Evolutionary conservation across 2,888 invertebrate genomes (phyloP).

Genomic region (Coenonympha glycerion): DNA sequence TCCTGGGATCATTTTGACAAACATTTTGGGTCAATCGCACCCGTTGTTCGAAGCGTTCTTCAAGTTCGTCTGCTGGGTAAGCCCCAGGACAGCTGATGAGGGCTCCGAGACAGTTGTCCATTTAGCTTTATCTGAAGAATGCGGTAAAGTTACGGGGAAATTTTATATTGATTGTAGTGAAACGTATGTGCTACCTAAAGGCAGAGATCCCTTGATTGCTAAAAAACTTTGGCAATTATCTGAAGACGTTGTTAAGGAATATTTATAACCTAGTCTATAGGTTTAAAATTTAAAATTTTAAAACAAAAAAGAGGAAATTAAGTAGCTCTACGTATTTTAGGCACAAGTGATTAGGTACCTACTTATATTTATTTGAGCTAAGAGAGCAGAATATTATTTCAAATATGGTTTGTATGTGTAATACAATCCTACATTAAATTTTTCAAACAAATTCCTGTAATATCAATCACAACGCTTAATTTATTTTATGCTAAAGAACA

Average conservation of each 20-base stretch:
- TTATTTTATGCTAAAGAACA: too few species aligned
- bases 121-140: constrained; percentile 80
- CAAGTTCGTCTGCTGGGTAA: constrained; percentile 24
- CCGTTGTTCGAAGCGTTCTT: constrained; percentile 5
- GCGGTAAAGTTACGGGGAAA: constrained; percentile 79
- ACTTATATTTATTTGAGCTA: too few species aligned
- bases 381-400: too few species aligned
- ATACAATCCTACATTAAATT: too few species aligned
- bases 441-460: too few species aligned
- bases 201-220: constrained; percentile 6
- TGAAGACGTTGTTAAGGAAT: constrained; percentile 4
- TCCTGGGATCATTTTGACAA: constrained; percentile 85
- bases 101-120: constrained; percentile 84
- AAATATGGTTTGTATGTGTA: too few species aligned
- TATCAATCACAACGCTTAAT: too few species aligned
- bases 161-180: constrained; percentile 84
- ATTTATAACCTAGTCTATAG: too few species aligned
- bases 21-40: constrained; percentile 79
- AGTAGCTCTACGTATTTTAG: too few species aligned
- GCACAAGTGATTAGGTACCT: too few species aligned
- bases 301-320: too few species aligned
- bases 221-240: constrained; percentile 11
- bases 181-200: constrained; percentile 49
- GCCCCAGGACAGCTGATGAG: constrained; percentile 78
- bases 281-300: too few species aligned